Base-by-base conservation (phyloP, 2,113 vertebrate species). In the Myiozetetes cayanensis region DNA sequence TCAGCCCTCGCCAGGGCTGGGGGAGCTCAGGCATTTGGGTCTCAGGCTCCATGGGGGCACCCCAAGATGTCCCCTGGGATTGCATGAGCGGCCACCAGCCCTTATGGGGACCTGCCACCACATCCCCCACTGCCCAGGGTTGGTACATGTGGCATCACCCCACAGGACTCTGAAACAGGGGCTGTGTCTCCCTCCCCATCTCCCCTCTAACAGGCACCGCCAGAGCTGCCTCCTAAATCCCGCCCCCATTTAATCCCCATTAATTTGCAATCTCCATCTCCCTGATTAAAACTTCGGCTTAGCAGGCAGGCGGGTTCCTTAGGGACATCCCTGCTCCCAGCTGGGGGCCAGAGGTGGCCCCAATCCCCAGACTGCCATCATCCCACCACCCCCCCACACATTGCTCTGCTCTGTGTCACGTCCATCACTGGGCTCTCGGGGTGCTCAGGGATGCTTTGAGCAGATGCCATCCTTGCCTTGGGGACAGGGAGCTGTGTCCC, bases 211-310 rank as follows among this genome's bases (percentile, higher is more conserved):
- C 15, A 33, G 39, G 20, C 12, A 2, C 50, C 1, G 13, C 53
- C 1, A 1, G 72, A 85, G 74, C 90, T 44, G 41, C 62, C 21
- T 89, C 50, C 76, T 77, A 87, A 93, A 92, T 90, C 77, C 63
- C 8, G 5, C 35, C 5, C 58, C 19, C 11, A 1, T 76, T 92
- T 91, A 95, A 96, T 94, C 82, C 85, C 75, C 73, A 92, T 74
- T 84, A 93, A 95, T 94, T 93, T 95, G 85, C 76, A 55, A 41
- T 84, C 72, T 93, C 87, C 66, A 92, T 90, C 95, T 96, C 78
- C n/a, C 72, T 81, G 82, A 95, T 93, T 94, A 95, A 95, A 89
- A 75, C 65, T 56, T 25, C 0, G 0, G 81, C 75, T 94, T 90
- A 95, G 63, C 14, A 6, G 30, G 47, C 71, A 62, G 80, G 53